Evolutionary conservation across 2,888 invertebrate species (phyloP).

Genomic region (Perizoma affinitatum): DNA sequence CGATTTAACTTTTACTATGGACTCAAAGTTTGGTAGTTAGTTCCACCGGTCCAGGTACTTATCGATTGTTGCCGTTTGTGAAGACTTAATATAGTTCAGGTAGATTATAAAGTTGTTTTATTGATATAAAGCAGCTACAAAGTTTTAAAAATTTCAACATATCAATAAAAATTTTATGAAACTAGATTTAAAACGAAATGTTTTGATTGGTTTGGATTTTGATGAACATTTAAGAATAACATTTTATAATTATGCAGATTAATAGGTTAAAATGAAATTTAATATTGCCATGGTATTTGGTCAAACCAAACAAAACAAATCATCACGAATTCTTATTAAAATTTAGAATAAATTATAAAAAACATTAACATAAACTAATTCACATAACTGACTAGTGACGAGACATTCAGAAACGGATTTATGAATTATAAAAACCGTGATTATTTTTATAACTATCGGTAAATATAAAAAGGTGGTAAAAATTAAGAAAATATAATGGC

Average conservation of each 20-base stretch:
- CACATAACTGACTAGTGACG: conserved; percentile 25
- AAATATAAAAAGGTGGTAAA: conserved; percentile 25
- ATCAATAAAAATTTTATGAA: conserved; percentile 1
- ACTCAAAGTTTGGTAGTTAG: no score
- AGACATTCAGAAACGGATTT: conserved; percentile 19
- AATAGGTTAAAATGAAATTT: neutral
- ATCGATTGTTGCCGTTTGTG: no score
- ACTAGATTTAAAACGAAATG: neutral
- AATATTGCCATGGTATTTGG: neutral
- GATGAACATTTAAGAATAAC: no score
- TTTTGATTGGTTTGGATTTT: no score
- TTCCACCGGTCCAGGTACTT: no score
- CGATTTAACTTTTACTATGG: no score
- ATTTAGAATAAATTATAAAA: conserved; percentile 9
- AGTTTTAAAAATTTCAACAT: no score
- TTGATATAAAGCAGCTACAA: no score
- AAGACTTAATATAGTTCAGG: no score
- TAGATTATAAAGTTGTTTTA: no score
- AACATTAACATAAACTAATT: conserved; percentile 13
- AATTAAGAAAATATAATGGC: conserved; percentile 26
- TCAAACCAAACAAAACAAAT: conserved; percentile 16
- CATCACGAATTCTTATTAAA: conserved; percentile 9
- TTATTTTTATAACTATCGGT: conserved; percentile 25
- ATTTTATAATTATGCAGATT: neutral
- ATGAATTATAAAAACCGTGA: conserved; percentile 21